Evolutionary conservation across 30 jellyfish, hydroid and myxozoan genomes (phyloP).

Genomic region (Mastigias papua): DNA sequence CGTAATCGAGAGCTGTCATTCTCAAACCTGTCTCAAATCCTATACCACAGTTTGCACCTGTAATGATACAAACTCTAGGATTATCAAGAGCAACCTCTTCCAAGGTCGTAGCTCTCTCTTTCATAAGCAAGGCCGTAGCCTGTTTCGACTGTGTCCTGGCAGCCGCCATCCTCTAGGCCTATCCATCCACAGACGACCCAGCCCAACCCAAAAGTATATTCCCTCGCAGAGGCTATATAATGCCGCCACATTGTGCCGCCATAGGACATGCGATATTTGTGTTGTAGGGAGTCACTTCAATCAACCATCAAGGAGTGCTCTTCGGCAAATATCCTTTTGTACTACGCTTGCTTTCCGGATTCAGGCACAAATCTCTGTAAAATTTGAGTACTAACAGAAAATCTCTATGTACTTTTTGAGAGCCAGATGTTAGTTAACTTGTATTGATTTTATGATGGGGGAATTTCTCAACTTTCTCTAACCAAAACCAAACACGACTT

Average conservation of each 20-base stretch:
- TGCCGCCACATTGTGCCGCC: not conserved
- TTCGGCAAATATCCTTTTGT: too few species aligned
- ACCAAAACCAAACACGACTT: too few species aligned
- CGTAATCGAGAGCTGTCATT: constrained; percentile 86
- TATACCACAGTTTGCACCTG: constrained; percentile 79
- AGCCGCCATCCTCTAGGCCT: constrained; percentile 27
- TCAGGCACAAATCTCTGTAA: too few species aligned
- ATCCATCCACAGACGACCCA: not conserved
- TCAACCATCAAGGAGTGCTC: too few species aligned
- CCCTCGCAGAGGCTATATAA: constrained; percentile 13
- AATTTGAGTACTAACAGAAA: too few species aligned
- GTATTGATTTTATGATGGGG: too few species aligned
- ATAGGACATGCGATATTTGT: too few species aligned
- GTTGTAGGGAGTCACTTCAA: too few species aligned
- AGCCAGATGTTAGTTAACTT: too few species aligned
- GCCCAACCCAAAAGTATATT: constrained; percentile 36
- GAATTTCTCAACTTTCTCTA: too few species aligned
- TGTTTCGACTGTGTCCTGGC: constrained; percentile 26
- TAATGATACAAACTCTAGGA: constrained; percentile 71
- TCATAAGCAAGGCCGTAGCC: constrained; percentile 50
- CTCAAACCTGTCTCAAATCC: constrained; percentile 75
- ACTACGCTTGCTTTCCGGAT: too few species aligned
- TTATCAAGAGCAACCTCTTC: constrained; percentile 61
- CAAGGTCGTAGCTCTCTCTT: constrained; percentile 66
- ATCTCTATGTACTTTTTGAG: too few species aligned